Base-by-base conservation (phyloP, 2,113 vertebrate species). In the Tichodroma muraria region DNA sequence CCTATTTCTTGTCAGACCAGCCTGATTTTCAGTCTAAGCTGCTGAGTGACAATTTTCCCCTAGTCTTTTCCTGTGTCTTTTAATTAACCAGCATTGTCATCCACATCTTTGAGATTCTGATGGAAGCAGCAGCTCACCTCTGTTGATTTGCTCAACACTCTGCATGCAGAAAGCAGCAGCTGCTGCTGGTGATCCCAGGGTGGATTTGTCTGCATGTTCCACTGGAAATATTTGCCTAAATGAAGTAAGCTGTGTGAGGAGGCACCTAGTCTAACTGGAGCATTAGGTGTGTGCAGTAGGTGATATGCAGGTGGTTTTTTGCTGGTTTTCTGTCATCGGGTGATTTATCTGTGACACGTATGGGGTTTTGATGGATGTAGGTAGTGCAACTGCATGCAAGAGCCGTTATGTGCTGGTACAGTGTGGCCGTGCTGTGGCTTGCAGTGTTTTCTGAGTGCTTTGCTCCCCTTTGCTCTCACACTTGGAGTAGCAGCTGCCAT, bases 71-170 rank as follows among this genome's bases (percentile, higher is more conserved):
- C 78, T 37, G 19, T 83, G 68, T 88, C 88, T 93, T 83, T 61
- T 83, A 88, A 90, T 97, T 90, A 92, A 53, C 45, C 3, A 28
- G 44, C 4, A 56, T 35, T 90, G 94, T 96, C 92, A 88, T 91
- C 79, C 64, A 28, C 68, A 56, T 90, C 80, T 90, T 70, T 19
- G 72, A 93, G 85, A 79, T 93, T 70, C 76, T 80, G 85, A 64
- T 71, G 57, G 21, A 68, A 86, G 72, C 42, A 0, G 82, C 52
- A 71, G 82, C 85, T 95, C 12, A 6, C 91, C 64, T 73, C 52
- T 80, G 27, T 80, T 88, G 72, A 71, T 94, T 37, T 88, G 85
- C 88, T 95, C 84, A 38, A 47, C 10, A 0, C 47, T 68, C 54
- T 77, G 47, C 9, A 3, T 70, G 66, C 87, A 85, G 85, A 85